A percentile compares a stretch with the other conserved stretches of the same genome.
phyloP scores from a whole-genome alignment of 2,888 invertebrate species.

The Dasysyrphus albostriatus region DNA sequence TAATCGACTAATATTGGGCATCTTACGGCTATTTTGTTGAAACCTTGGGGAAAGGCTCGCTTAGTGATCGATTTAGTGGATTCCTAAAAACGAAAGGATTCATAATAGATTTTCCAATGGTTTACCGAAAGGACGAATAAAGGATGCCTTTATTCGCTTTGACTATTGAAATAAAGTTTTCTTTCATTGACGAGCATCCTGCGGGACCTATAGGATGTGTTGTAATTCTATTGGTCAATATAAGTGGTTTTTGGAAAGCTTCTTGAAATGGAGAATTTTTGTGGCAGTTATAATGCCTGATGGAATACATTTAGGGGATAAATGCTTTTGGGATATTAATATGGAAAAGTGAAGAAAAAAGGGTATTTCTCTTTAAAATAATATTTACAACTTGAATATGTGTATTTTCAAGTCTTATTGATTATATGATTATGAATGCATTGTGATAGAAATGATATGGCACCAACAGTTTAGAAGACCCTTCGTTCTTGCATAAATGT shows the following conservation, averaged over 20 bases:
- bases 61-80: slow-evolving; percentile 54
- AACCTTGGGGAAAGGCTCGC: slow-evolving; percentile 1
- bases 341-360: background rate
- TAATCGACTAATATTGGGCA: slow-evolving; percentile 58
- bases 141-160: slow-evolving; percentile 25
- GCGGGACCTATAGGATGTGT: slow-evolving; percentile 4
- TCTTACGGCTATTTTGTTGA: slow-evolving; percentile 61
- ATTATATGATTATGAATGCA: background rate
- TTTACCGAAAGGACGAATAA: slow-evolving; percentile 40
- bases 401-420: background rate
- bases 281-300: slow-evolving; percentile 21
- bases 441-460: background rate
- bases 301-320: slow-evolving; percentile 10
- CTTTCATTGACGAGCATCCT: slow-evolving; percentile 11
- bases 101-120: slow-evolving; percentile 54
- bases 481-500: background rate
- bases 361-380: background rate
- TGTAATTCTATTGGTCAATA: slow-evolving; percentile 24
- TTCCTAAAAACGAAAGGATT: slow-evolving; percentile 44
- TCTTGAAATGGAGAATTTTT: slow-evolving; percentile 11
- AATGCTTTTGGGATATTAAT: slow-evolving; percentile 14
- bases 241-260: slow-evolving; percentile 13
- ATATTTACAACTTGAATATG: background rate
- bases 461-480: background rate
- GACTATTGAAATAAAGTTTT: slow-evolving; percentile 3